Evolutionary conservation across 2,888 invertebrate species (phyloP), one percentile per base, ranked within the genome.

Genomic region (Zaprionus obscuricornis): DNA sequence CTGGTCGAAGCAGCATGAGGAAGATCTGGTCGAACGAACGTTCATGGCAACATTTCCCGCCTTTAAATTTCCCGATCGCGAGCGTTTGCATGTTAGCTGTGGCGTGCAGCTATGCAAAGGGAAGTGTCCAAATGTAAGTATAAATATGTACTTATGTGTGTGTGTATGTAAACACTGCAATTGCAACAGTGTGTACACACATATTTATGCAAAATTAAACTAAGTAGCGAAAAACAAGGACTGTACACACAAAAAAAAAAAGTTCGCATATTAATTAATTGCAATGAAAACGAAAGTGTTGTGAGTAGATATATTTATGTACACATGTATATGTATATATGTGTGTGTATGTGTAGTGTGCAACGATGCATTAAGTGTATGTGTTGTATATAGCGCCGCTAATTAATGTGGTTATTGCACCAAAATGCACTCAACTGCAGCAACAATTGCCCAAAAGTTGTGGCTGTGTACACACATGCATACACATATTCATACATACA

Each of bases 21-120:
- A 90, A 70, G 90, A 90, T 83, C 69, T 90, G 39, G 86, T 90
- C 36, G 90, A 90, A 70, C 89, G 88, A 55, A 85, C 86, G 45
- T 90, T 89, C 66, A 84, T 88, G 3, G 91, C 95, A 0, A 93
- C 93, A 11, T 96, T 96, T 90, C 93, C 94, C 0, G 96, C 96
- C 2, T 96, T 96, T 84, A 95, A 95, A 85, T 96, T 96, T 89
- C 96, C 96, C 2, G 95, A 95, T 83, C 91, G 95, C 66, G 94
- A 95, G 60, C 93, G 94, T 62, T 90, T 96, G 29, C 96, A 96
- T 88, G 90, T 96, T 36, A 93, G 93, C n/a, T 96, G 96, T 88
- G 93, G 93, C 11, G 92, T 96, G 33, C 94, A 95, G 74, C 90
- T 96, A n/a, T 96, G 96, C 85, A 93, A 93, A 88, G 94, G 93